Evolutionary conservation across 2,888 invertebrate species (phyloP).

Genomic region (Micoletzkya japonica): DNA sequence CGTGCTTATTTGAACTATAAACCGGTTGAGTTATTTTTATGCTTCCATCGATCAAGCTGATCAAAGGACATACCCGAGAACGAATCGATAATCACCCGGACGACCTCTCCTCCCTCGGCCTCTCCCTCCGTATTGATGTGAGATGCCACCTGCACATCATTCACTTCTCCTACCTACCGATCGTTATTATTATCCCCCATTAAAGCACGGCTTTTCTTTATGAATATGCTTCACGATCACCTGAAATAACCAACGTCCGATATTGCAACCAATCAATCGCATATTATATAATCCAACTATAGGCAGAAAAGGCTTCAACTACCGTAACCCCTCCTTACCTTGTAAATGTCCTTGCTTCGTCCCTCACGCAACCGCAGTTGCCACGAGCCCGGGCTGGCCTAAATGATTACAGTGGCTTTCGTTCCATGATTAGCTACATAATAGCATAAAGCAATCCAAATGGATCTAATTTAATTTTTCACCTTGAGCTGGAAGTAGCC

Average conservation of each 20-base stretch:
- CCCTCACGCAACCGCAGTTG: constrained; percentile 84
- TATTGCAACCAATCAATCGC: too few species aligned
- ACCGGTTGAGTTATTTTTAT: too few species aligned
- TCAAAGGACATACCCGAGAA: constrained; percentile 51
- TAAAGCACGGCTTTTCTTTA: too few species aligned
- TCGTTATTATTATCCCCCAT: too few species aligned
- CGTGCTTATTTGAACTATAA: too few species aligned
- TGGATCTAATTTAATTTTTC: background rate
- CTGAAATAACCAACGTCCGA: too few species aligned
- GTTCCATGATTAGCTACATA: background rate
- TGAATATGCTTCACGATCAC: too few species aligned
- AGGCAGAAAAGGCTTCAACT: background rate
- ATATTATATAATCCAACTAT: background rate
- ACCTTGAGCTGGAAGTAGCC: constrained; percentile 87
- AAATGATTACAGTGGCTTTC: constrained; percentile 3
- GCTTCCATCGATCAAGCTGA: too few species aligned
- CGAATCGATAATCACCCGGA: constrained; percentile 50
- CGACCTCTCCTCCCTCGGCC: constrained; percentile 30
- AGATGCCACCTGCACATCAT: constrained; percentile 25
- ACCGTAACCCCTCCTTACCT: constrained; percentile 71
- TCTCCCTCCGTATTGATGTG: constrained; percentile 53
- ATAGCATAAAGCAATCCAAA: background rate
- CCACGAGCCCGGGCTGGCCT: constrained; percentile 95
- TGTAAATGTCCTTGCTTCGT: constrained; percentile 89
- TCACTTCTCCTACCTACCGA: background rate